Evolutionary conservation across 2,888 invertebrate species (phyloP).

Genomic region (Spilarctia lutea): DNA sequence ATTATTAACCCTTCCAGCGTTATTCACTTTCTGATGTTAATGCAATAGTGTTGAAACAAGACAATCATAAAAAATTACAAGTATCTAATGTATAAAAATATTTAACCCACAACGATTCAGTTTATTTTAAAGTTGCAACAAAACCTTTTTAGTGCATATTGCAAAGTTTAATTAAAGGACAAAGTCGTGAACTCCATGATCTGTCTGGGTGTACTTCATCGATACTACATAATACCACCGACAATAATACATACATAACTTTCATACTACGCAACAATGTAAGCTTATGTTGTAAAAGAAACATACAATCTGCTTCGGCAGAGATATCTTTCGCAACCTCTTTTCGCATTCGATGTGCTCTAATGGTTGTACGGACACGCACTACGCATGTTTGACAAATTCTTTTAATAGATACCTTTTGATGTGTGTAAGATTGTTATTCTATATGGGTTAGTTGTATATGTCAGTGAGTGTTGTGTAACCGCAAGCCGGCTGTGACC

Average conservation of each 20-base stretch:
- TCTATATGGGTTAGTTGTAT: constrained; percentile 31
- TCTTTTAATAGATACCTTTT: constrained; percentile 36
- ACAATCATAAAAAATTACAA: background rate
- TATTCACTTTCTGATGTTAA: background rate
- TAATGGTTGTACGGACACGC: constrained; percentile 23
- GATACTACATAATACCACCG: constrained; percentile 27
- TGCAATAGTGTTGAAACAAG: background rate
- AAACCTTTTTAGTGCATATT: constrained; percentile 49
- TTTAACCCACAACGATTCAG: background rate
- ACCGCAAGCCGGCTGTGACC: constrained; percentile 40
- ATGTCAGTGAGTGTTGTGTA: constrained; percentile 35
- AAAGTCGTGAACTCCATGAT: constrained; percentile 46
- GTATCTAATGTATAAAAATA: constrained; percentile 6
- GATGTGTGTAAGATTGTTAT: constrained; percentile 37
- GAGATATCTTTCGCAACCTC: constrained; percentile 37
- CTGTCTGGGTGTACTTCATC: constrained; percentile 23
- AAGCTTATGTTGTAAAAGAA: background rate
- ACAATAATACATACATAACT: constrained; percentile 27
- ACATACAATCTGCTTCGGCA: constrained; percentile 25
- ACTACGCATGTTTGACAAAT: constrained; percentile 27
- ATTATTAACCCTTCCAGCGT: background rate
- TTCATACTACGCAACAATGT: background rate
- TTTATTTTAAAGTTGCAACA: constrained; percentile 17
- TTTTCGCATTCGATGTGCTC: constrained; percentile 38
- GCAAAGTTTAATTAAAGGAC: constrained; percentile 42